Percentiles rank a stretch among this genome's conserved stretches.
phyloP scores from a whole-genome alignment of 2,797 vertebrate species.

The Artibeus jamaicensis region DNA sequence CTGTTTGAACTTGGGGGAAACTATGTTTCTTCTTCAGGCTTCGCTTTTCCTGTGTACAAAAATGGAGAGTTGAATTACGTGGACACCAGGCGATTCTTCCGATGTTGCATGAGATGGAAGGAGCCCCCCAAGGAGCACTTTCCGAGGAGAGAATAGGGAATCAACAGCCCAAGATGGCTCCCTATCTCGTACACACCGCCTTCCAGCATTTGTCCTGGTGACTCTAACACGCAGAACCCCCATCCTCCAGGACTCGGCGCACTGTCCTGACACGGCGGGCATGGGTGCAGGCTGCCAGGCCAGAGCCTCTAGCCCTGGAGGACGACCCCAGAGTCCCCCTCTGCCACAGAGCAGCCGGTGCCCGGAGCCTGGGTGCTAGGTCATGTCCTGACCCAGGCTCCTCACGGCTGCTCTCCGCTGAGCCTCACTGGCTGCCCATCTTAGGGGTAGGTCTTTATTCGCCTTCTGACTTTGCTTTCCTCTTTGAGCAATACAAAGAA shows the following conservation, averaged over 20 bases:
- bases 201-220: neutral
- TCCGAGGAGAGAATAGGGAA: neutral
- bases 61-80: neutral
- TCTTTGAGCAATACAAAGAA: slow-evolving; percentile 6
- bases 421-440: neutral
- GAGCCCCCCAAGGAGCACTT: neutral
- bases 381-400: neutral
- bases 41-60: neutral
- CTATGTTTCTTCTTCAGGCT: neutral
- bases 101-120: neutral
- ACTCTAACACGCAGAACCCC: neutral
- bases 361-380: neutral
- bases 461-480: neutral
- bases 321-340: neutral
- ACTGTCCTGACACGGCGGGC: accelerated
- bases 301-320: neutral
- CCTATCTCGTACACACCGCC: no score
- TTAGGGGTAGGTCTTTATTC: neutral
- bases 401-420: neutral
- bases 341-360: neutral
- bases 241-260: neutral
- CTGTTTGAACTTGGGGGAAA: neutral
- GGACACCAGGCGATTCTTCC: neutral
- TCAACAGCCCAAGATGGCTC: neutral
- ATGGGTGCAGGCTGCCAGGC: neutral